These are phyloP conservation scores for Hirudinaria manillensis DNA, from an alignment of 2,888 invertebrate species.

Conservation along the genomic window DNA sequence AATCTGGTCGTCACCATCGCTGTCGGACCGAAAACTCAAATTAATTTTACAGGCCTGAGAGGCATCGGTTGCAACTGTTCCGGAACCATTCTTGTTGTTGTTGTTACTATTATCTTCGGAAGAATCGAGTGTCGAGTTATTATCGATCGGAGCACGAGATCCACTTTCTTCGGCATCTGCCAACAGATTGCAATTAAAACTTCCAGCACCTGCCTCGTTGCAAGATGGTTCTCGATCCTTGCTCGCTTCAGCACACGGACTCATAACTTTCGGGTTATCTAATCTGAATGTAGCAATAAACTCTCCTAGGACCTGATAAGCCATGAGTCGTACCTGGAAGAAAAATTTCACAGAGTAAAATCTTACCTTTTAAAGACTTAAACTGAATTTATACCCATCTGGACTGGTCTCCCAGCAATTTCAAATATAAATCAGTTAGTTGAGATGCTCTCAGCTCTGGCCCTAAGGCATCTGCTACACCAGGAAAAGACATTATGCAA, in stretches of 20 bases:
- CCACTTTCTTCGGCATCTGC: constrained; percentile 5
- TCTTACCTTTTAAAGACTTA: neutral
- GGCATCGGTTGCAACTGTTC: neutral
- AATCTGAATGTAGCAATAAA: constrained; percentile 29
- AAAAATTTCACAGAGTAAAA: neutral
- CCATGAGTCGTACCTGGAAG: constrained; percentile 26
- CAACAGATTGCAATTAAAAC: no score
- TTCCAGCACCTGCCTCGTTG: neutral
- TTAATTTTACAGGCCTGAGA: neutral
- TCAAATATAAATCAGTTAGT: constrained; percentile 13
- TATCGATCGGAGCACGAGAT: neutral
- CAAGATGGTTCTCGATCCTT: neutral
- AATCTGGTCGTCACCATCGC: neutral
- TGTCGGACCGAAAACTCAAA: constrained; percentile 9
- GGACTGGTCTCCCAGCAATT: constrained; percentile 26
- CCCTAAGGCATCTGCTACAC: constrained; percentile 1
- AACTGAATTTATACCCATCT: constrained; percentile 25
- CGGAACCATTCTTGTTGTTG: neutral
- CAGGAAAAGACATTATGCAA: constrained; percentile 25
- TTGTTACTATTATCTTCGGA: neutral
- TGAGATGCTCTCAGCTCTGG: neutral
- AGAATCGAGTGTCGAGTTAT: neutral
- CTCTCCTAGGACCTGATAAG: constrained; percentile 30
- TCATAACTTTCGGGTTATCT: constrained; percentile 1
- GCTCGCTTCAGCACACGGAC: neutral